phyloP scores from a whole-genome alignment of 2,888 invertebrate species.

The Druceiella hillmani region DNA sequence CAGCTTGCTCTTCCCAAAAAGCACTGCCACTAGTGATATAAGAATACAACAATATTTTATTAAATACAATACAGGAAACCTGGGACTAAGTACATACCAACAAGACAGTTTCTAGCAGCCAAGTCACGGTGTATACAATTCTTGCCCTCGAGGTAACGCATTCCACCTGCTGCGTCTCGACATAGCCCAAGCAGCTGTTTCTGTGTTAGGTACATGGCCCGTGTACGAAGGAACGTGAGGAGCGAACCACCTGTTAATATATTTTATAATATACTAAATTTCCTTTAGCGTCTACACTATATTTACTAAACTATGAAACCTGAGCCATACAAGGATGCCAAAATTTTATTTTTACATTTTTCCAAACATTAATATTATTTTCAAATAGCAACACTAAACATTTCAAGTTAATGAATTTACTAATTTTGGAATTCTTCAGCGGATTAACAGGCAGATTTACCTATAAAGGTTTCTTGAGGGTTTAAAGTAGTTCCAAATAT shows the following conservation, averaged over 20 bases:
- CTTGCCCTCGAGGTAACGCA: conserved; percentile 93
- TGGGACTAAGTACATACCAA: conserved; percentile 48
- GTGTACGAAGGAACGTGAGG: conserved; percentile 80
- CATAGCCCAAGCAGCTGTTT: conserved; percentile 82
- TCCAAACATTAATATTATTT: too few species aligned
- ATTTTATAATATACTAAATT: conserved; percentile 18
- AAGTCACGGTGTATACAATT: conserved; percentile 95
- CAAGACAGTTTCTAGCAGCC: conserved; percentile 90
- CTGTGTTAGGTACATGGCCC: conserved; percentile 60
- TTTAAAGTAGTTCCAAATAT: too few species aligned
- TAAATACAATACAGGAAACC: conserved; percentile 3
- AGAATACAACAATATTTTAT: too few species aligned
- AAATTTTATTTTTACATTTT: too few species aligned
- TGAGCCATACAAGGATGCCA: too few species aligned
- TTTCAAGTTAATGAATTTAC: too few species aligned
- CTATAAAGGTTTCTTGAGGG: too few species aligned
- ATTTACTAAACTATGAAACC: conserved; percentile 8
- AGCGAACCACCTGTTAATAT: conserved; percentile 73
- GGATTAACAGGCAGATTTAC: too few species aligned
- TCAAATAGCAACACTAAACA: too few species aligned
- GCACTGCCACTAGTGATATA: too few species aligned
- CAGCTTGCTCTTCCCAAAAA: too few species aligned
- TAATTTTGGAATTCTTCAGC: too few species aligned
- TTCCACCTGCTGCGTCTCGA: conserved; percentile 86
- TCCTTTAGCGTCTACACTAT: conserved; percentile 8